phyloP scores from a whole-genome alignment of 2,888 invertebrate species.

The Amiota minor region DNA sequence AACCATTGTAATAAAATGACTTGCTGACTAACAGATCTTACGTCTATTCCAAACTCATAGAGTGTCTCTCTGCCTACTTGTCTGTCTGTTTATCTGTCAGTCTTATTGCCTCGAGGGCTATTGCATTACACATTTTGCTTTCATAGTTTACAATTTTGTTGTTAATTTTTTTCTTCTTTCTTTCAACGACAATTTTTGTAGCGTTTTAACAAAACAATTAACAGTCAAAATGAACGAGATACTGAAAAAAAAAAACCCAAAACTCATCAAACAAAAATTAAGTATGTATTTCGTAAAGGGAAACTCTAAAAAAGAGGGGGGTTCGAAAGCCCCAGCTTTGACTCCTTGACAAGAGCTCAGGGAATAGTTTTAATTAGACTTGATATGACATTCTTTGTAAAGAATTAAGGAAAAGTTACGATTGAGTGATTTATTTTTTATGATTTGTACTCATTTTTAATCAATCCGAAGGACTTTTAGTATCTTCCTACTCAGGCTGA shows the following conservation, averaged over 20 bases:
- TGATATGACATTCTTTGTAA: too few species aligned
- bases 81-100: conserved; percentile 1
- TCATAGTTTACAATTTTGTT: conserved; percentile 11
- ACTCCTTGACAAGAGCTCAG: background rate
- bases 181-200: conserved; percentile 16
- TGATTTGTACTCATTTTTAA: too few species aligned
- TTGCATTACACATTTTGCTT: conserved; percentile 16
- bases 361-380: too few species aligned
- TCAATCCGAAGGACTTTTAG: too few species aligned
- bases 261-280: background rate
- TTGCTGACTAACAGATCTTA: background rate
- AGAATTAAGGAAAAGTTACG: too few species aligned
- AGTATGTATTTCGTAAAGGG: too few species aligned
- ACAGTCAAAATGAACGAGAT: background rate
- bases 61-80: background rate
- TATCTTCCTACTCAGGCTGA: too few species aligned
- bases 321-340: background rate
- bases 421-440: too few species aligned
- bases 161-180: background rate
- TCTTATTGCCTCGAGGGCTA: background rate
- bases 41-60: background rate
- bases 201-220: conserved; percentile 25
- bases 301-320: background rate
- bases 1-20: conserved; percentile 15
- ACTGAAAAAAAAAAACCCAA: conserved; percentile 1